These are phyloP conservation scores for Orchesella cincta DNA, from an alignment of 1,140 invertebrate species.

Conservation along the genomic window DNA sequence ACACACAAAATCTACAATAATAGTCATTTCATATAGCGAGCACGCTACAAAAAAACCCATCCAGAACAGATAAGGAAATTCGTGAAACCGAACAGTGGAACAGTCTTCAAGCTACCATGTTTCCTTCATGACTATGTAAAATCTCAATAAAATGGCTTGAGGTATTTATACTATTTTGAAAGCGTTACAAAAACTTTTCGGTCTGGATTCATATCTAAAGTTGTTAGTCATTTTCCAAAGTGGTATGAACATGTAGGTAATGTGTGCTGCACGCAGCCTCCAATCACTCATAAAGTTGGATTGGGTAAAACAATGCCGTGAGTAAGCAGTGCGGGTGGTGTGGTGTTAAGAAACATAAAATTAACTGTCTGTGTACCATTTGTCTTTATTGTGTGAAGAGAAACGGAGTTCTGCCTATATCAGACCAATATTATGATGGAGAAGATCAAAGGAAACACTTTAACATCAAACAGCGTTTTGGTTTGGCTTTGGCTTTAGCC, in stretches of 20 bases:
- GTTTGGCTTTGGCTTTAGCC: background rate
- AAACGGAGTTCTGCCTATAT: background rate
- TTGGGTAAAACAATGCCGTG: background rate
- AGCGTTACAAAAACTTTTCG: background rate
- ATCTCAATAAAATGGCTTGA: background rate
- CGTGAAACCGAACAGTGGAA: background rate
- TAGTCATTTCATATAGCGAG: background rate
- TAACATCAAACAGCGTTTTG: background rate
- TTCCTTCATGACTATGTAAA: background rate
- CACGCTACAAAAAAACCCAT: background rate
- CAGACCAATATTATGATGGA: background rate
- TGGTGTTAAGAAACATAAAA: background rate
- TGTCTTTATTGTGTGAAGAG: background rate
- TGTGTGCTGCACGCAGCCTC: background rate
- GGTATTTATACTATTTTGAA: background rate
- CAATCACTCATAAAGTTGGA: background rate
- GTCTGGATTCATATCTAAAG: background rate
- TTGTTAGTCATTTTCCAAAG: background rate
- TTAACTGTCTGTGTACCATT: background rate
- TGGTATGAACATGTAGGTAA: background rate
- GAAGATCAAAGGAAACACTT: slow-evolving; percentile 12
- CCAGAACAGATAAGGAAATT: background rate
- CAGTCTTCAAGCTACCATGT: background rate
- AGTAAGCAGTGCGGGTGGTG: no score
- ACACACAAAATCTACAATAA: background rate